These are phyloP conservation scores for Oceanodroma leucorhoa DNA, from an alignment of 2,797 vertebrate genomes.

Conservation along the genomic window DNA sequence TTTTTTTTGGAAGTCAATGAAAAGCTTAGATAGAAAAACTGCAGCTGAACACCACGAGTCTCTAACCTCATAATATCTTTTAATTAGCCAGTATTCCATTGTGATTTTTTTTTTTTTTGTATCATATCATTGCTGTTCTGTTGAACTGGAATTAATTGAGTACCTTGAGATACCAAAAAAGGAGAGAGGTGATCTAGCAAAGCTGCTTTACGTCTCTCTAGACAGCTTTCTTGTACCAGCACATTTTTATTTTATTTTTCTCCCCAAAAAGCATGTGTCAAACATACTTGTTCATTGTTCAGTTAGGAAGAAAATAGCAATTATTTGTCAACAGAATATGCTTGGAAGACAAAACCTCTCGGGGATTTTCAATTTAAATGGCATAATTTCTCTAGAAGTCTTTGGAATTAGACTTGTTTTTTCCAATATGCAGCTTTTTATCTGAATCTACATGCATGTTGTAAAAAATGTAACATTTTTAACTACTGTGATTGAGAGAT, in stretches of 20 bases:
- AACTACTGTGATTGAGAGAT: not conserved
- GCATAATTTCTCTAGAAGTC: not conserved
- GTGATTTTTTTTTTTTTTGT: not conserved
- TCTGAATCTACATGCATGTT: not conserved
- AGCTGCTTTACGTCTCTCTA: not conserved
- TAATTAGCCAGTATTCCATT: not conserved
- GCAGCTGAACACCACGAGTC: not conserved
- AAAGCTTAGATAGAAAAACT: not conserved
- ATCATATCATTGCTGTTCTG: not conserved
- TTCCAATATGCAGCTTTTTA: not conserved
- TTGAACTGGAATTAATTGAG: not conserved
- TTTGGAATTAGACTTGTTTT: not conserved
- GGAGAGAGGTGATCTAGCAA: not conserved
- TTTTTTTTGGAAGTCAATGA: not conserved
- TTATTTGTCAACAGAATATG: not conserved
- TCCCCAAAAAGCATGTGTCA: accelerated
- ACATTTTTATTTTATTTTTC: not conserved
- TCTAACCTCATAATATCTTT: not conserved
- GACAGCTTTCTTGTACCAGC: not conserved
- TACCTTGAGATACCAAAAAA: not conserved
- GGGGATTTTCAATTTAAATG: not conserved
- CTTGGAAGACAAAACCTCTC: not conserved
- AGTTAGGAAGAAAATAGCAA: not conserved
- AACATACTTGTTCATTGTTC: not conserved
- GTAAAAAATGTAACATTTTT: not conserved